Conservation (phyloP, 2,888 invertebrate genomes). For the Sesia bembeciformis region DNA sequence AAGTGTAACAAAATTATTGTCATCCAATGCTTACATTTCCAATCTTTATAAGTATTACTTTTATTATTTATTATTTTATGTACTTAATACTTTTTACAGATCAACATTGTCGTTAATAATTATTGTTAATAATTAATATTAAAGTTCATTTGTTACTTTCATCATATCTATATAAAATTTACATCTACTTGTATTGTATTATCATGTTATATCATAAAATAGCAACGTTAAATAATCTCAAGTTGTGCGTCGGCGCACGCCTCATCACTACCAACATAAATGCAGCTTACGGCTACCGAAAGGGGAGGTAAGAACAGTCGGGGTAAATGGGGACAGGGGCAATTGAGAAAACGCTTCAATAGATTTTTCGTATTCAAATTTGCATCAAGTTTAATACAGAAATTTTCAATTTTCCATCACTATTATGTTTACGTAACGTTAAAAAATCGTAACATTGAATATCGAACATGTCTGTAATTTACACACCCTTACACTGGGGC, state of each 20-base stretch:
- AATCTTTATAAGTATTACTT: slow-evolving; percentile 47
- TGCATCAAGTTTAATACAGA: no score
- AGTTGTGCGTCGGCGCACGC: slow-evolving; percentile 14
- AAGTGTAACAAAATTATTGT: slow-evolving; percentile 70
- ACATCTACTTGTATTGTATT: slow-evolving; percentile 28
- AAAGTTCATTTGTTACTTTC: slow-evolving; percentile 23
- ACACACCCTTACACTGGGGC: no score
- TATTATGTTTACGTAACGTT: no score
- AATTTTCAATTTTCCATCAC: no score
- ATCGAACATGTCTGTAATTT: no score
- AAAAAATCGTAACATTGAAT: no score
- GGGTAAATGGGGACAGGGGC: no score
- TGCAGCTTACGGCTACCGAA: no score
- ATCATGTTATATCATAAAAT: slow-evolving; percentile 8
- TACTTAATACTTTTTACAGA: slow-evolving; percentile 60
- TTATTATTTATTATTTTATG: slow-evolving; percentile 24
- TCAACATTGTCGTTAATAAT: slow-evolving; percentile 36
- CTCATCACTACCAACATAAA: no score
- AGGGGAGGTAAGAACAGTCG: no score
- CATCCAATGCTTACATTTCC: slow-evolving; percentile 67
- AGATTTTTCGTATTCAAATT: no score
- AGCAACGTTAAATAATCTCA: slow-evolving; percentile 39
- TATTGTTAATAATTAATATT: slow-evolving; percentile 13
- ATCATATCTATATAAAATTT: slow-evolving; percentile 47
- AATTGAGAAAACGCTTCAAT: no score